Percentiles rank a stretch among this genome's conserved stretches.
Conservation (phyloP, 2,113 vertebrate genomes). For the Heterotis niloticus region DNA sequence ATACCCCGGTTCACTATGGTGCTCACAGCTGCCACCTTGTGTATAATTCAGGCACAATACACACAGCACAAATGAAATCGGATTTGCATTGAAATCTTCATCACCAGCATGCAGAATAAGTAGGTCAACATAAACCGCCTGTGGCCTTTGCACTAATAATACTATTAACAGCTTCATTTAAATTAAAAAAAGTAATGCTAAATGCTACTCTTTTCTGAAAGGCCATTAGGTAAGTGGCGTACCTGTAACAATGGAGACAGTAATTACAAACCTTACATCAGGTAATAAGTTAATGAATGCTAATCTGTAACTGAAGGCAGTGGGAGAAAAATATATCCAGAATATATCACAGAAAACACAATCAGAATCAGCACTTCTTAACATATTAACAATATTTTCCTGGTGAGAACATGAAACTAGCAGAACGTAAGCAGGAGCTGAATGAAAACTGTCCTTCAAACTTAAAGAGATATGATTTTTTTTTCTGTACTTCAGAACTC, state of each 20-base stretch:
- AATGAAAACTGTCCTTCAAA: too few relatives aligned
- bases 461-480: too few relatives aligned
- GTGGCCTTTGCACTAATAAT: not conserved
- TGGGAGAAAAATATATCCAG: too few relatives aligned
- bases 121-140: not conserved
- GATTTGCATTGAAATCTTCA: not conserved
- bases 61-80: not conserved
- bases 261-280: not conserved
- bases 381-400: too few relatives aligned
- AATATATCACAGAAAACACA: too few relatives aligned
- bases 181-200: not conserved
- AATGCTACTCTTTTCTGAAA: not conserved
- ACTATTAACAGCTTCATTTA: not conserved
- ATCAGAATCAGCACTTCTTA: too few relatives aligned
- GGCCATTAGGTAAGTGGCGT: too few relatives aligned
- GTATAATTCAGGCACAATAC: constrained; percentile 28
- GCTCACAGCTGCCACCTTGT: constrained; percentile 90
- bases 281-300: too few relatives aligned
- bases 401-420: too few relatives aligned
- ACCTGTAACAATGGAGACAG: not conserved
- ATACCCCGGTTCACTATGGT: constrained; percentile 88
- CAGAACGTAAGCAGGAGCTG: too few relatives aligned
- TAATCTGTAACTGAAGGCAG: too few relatives aligned
- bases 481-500: too few relatives aligned
- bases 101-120: not conserved